Conservation (phyloP, 2,797 vertebrate genomes). For the Pangasius macronema region DNA sequence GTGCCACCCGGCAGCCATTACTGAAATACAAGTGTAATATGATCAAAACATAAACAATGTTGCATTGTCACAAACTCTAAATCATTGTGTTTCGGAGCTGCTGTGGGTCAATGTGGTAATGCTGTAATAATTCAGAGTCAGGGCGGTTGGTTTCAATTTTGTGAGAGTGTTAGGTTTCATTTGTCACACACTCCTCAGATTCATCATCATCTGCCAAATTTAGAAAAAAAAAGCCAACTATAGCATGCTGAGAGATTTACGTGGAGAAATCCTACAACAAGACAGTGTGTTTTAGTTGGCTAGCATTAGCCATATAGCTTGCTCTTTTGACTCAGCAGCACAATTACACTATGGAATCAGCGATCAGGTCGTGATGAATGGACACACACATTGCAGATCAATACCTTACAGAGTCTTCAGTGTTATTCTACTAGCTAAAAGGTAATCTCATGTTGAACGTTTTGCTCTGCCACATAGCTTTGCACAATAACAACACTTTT, state of each 20-base stretch:
- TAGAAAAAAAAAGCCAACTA: background rate
- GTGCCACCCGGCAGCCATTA: background rate
- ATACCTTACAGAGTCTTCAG: background rate
- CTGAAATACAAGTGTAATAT: background rate
- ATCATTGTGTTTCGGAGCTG: background rate
- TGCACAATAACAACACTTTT: background rate
- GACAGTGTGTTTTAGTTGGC: background rate
- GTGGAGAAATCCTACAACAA: background rate
- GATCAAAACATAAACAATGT: background rate
- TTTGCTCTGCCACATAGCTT: background rate
- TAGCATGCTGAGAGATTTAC: background rate
- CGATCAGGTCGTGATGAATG: background rate
- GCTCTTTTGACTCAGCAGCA: background rate
- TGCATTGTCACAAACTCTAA: background rate
- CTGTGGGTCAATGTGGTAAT: background rate
- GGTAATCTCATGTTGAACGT: background rate
- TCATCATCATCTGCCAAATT: background rate
- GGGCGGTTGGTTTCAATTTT: background rate
- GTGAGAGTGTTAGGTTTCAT: background rate
- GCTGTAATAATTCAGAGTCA: background rate
- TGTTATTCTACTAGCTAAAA: background rate
- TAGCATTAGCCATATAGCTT: background rate
- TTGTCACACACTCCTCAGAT: background rate
- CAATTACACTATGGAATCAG: background rate
- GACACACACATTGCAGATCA: background rate